Conservation (phyloP, 2,113 vertebrate species). For the Paradoxurus hermaphroditus region DNA sequence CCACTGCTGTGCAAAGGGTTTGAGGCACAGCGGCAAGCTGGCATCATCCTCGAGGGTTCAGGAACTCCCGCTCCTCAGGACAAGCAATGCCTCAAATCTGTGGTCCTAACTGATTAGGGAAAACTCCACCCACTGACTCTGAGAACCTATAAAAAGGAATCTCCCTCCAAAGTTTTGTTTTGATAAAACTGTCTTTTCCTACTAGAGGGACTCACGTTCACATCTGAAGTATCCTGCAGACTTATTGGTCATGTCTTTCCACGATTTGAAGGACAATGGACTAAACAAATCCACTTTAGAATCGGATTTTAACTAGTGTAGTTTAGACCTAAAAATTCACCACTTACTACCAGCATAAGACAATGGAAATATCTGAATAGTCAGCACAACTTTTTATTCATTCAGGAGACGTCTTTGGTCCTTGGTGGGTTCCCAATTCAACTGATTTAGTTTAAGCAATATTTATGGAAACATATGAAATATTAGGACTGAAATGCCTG, state of each 20-base stretch:
- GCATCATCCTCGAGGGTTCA: not conserved
- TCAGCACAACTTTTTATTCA: not conserved
- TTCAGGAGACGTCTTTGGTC: not conserved
- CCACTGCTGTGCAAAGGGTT: not conserved
- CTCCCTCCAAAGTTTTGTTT: not conserved
- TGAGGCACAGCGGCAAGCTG: not conserved
- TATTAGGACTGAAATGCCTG: not conserved
- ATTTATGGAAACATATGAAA: not conserved
- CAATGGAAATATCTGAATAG: not conserved
- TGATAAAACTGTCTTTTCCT: not conserved
- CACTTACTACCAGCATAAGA: not conserved
- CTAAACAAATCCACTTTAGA: not conserved
- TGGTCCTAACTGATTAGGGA: not conserved
- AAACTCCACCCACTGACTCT: not conserved
- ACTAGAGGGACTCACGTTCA: not conserved
- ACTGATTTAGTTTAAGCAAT: conserved; percentile 1
- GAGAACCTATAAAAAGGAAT: not conserved
- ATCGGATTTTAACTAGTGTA: not conserved
- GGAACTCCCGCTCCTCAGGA: not conserved
- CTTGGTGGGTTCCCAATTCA: not conserved
- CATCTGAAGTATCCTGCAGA: not conserved
- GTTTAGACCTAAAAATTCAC: not conserved
- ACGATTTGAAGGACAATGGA: not conserved
- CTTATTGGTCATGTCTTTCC: not conserved
- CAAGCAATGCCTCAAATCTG: not conserved